phyloP scores from a whole-genome alignment of 2,797 vertebrate species.

The Sphenodon punctatus region DNA sequence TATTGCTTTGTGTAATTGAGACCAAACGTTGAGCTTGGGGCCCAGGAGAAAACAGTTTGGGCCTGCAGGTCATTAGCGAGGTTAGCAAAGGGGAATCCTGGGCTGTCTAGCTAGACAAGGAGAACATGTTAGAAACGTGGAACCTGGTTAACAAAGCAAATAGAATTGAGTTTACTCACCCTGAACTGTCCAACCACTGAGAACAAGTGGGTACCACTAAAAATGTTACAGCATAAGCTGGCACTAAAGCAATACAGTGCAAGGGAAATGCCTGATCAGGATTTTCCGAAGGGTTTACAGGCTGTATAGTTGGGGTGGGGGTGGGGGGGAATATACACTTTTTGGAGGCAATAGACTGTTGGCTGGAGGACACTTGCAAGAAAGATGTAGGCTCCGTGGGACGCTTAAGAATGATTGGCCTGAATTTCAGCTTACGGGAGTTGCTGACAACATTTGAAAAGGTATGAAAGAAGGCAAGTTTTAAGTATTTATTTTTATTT shows the following conservation, averaged over 20 bases:
- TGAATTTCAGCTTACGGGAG: constrained; percentile 92
- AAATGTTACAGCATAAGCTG: constrained; percentile 53
- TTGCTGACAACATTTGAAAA: constrained; percentile 92
- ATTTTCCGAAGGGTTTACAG: constrained; percentile 46
- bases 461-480: constrained; percentile 80
- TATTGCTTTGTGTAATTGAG: constrained; percentile 76
- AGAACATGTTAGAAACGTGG: constrained; percentile 58
- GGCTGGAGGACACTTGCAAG: constrained; percentile 63
- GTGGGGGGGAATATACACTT: neutral
- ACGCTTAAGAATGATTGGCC: constrained; percentile 88
- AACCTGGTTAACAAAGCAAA: constrained; percentile 55
- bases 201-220: constrained; percentile 29
- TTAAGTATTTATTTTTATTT: neutral
- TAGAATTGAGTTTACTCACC: constrained; percentile 18
- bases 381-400: constrained; percentile 77
- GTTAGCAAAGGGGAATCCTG: constrained; percentile 62
- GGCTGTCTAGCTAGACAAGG: constrained; percentile 44
- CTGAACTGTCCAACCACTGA: constrained; percentile 25
- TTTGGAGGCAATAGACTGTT: constrained; percentile 54
- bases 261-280: constrained; percentile 39
- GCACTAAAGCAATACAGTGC: constrained; percentile 19
- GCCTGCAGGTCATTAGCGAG: constrained; percentile 66
- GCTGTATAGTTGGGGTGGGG: constrained; percentile 63
- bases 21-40: constrained; percentile 69
- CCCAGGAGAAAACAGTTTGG: constrained; percentile 62